These are phyloP conservation scores for Malacoctenus gilli DNA, from an alignment of 2,797 vertebrate genomes.

Conservation along the genomic window DNA sequence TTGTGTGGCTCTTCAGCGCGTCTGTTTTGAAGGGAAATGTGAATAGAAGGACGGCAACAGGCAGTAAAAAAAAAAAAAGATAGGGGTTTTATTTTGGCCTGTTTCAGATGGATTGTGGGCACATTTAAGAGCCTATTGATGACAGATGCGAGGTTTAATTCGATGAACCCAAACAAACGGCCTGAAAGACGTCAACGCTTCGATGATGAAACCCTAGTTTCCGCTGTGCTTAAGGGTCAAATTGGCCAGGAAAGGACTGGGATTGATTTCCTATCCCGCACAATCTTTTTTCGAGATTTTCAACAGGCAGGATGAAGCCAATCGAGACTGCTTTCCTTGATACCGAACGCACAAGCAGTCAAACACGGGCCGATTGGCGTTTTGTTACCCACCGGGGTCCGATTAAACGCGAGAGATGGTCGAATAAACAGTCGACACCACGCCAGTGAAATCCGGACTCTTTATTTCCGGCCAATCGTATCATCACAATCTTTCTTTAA, in stretches of 20 bases:
- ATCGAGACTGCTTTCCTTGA: slow-evolving; percentile 32
- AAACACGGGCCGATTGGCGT: slow-evolving; percentile 11
- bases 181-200: slow-evolving; percentile 3
- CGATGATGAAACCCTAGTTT: slow-evolving; percentile 14
- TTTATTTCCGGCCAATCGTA: slow-evolving; percentile 30
- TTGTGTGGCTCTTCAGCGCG: slow-evolving; percentile 14
- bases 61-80: no score
- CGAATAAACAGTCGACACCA: slow-evolving; percentile 29
- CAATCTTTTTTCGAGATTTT: slow-evolving; percentile 50
- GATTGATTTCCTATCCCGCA: slow-evolving; percentile 47
- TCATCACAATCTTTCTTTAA: slow-evolving; percentile 26
- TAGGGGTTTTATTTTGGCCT: background rate
- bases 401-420: slow-evolving; percentile 35
- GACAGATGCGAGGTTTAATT: background rate
- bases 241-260: slow-evolving; percentile 16
- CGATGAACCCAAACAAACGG: slow-evolving; percentile 8
- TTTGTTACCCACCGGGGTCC: slow-evolving; percentile 39
- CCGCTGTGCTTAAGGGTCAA: slow-evolving; percentile 18
- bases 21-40: slow-evolving; percentile 18
- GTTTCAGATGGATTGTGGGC: slow-evolving; percentile 2
- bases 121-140: background rate
- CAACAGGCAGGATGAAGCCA: slow-evolving; percentile 45
- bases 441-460: slow-evolving; percentile 34
- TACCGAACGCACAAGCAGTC: slow-evolving; percentile 17
- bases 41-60: slow-evolving; percentile 18